Percentiles rank a stretch among this genome's conserved stretches.
Conservation (phyloP, 2,113 vertebrate genomes). For the Ceuthmochares aereus region DNA sequence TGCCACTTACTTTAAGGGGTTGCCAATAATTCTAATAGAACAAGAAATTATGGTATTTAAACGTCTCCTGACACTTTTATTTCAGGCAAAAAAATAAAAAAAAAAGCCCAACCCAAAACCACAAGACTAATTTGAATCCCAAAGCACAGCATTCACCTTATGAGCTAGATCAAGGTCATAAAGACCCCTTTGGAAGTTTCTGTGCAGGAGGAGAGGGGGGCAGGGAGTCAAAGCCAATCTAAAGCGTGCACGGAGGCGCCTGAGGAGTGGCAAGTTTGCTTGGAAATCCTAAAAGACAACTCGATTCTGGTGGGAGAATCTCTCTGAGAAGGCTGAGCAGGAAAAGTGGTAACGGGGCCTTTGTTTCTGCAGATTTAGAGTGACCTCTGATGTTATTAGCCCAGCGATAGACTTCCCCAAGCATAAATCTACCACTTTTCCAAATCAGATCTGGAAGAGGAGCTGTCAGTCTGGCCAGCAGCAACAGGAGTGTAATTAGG, state of each 20-base stretch:
- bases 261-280: not conserved
- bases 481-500: not conserved
- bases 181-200: not conserved
- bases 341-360: fast-evolving
- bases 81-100: not conserved
- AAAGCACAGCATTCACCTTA: not conserved
- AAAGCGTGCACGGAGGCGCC: not conserved
- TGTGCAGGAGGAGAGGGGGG: not conserved
- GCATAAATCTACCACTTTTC: not conserved
- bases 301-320: not conserved
- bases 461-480: not conserved
- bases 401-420: not conserved
- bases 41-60: not conserved
- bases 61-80: not conserved
- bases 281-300: not conserved
- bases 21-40: not conserved
- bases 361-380: not conserved
- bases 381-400: not conserved
- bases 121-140: not conserved
- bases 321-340: not conserved
- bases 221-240: not conserved
- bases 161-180: not conserved
- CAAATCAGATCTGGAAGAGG: not conserved
- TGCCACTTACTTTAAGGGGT: not conserved
- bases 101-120: not conserved